These are phyloP conservation scores for Ceriagrion tenellum DNA, from an alignment of 2,888 invertebrate genomes.

Conservation along the genomic window DNA sequence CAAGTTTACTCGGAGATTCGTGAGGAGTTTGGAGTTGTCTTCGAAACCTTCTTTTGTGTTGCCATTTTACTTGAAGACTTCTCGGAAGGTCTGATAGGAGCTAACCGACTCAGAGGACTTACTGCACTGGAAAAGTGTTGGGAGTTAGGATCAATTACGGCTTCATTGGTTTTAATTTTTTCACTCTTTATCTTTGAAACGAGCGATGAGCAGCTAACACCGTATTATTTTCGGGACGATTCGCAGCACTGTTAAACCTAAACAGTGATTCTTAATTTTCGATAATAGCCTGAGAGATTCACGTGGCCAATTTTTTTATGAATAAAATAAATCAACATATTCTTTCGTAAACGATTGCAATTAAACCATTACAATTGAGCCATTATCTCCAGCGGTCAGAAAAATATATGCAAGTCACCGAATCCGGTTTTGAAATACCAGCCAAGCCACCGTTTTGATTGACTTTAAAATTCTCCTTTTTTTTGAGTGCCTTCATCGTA, in stretches of 20 bases:
- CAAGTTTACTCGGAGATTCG: background rate
- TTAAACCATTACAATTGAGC: too few species aligned
- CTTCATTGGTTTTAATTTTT: too few species aligned
- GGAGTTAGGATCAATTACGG: background rate
- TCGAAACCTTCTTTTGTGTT: background rate
- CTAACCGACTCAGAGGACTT: background rate
- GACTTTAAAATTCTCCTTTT: background rate
- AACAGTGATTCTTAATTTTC: too few species aligned
- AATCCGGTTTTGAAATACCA: background rate
- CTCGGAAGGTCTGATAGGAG: background rate
- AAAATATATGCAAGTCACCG: background rate
- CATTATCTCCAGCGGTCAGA: too few species aligned
- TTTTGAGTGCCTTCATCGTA: background rate
- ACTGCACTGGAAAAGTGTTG: background rate
- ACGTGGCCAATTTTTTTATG: too few species aligned
- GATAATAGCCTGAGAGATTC: too few species aligned
- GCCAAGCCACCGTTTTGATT: background rate
- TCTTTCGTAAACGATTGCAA: too few species aligned
- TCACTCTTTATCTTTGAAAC: too few species aligned
- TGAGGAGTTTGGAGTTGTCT: background rate
- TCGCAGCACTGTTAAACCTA: too few species aligned
- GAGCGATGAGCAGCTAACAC: too few species aligned
- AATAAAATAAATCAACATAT: too few species aligned
- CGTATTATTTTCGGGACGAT: too few species aligned
- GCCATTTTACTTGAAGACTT: background rate